These are phyloP conservation scores for Prunella himalayana DNA, from an alignment of 2,113 vertebrate species.

Conservation along the genomic window DNA sequence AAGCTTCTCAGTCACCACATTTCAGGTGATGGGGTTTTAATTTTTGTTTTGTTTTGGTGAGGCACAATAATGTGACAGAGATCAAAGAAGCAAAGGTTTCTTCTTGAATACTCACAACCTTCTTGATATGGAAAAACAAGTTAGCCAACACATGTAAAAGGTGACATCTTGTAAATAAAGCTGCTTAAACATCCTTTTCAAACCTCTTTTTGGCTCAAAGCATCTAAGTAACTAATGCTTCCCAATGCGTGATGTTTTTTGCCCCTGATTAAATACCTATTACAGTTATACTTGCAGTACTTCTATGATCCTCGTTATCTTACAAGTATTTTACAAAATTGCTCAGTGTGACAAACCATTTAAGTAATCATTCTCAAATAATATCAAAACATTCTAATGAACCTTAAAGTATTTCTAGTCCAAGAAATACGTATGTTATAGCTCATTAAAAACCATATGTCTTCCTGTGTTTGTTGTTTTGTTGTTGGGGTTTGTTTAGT, in stretches of 20 bases:
- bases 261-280: neutral
- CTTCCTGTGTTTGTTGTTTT: neutral
- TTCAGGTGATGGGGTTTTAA: neutral
- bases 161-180: neutral
- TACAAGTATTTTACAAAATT: neutral
- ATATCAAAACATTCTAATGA: neutral
- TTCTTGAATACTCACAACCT: neutral
- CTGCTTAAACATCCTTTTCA: neutral
- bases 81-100: neutral
- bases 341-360: neutral
- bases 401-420: neutral
- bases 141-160: neutral
- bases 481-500: too few relatives aligned
- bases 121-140: neutral
- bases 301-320: neutral
- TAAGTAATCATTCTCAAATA: neutral
- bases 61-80: neutral
- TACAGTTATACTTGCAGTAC: neutral
- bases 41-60: neutral
- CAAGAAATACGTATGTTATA: neutral
- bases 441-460: neutral
- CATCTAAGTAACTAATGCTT: neutral
- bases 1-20: neutral
- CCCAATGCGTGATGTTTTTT: neutral
- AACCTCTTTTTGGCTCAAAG: neutral